These are phyloP conservation scores for rat (Rattus norvegicus) DNA, from an alignment of 2,113 vertebrate genomes.

Conservation along the genomic window DNA sequence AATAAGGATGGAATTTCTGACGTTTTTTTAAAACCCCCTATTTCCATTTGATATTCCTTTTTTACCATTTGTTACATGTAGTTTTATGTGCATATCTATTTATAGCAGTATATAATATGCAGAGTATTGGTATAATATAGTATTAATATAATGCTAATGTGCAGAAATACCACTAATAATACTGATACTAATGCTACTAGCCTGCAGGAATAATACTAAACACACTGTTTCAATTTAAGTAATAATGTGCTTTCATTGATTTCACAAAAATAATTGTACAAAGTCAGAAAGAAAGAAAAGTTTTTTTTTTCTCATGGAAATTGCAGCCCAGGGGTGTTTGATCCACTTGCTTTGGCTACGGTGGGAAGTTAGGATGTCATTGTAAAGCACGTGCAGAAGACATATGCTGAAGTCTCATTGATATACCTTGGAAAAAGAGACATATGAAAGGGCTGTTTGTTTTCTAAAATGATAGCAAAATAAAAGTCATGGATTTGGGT, in stretches of 20 bases:
- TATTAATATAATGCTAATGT: background rate
- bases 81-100: background rate
- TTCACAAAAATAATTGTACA: background rate
- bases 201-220: background rate
- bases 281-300: background rate
- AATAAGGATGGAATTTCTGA: background rate
- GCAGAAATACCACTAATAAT: no score
- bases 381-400: fast-evolving
- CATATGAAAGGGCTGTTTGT: background rate
- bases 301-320: background rate
- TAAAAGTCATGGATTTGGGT: background rate
- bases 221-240: background rate
- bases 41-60: background rate
- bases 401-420: background rate
- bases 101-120: background rate
- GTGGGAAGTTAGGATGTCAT: background rate
- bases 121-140: background rate
- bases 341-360: background rate
- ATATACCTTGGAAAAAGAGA: background rate
- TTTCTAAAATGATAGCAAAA: background rate
- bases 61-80: background rate
- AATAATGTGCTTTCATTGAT: background rate
- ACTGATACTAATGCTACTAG: no score
- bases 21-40: background rate
- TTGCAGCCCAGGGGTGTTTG: background rate